Evolutionary conservation across 2,797 vertebrate species (phyloP).

Genomic region (Tokudaia tokunoshimensis): DNA sequence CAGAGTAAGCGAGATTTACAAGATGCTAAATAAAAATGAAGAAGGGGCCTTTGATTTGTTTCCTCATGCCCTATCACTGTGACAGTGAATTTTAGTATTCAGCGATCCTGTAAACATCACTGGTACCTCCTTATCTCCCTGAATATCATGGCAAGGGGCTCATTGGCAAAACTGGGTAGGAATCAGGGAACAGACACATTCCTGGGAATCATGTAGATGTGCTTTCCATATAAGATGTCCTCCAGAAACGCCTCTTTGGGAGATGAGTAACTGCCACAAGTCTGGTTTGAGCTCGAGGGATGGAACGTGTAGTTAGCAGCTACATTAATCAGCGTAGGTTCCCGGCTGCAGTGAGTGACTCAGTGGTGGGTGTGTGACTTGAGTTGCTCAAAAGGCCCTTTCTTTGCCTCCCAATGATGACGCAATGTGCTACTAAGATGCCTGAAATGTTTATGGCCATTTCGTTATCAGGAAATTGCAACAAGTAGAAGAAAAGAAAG

Average conservation of each 20-base stretch:
- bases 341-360: not conserved
- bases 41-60: not conserved
- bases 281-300: not conserved
- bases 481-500: not conserved
- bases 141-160: not conserved
- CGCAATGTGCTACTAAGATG: not conserved
- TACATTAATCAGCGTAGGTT: not conserved
- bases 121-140: not conserved
- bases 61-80: not conserved
- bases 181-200: not conserved
- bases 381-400: not conserved
- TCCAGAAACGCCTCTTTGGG: not conserved
- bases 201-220: not conserved
- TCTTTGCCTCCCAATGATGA: not conserved
- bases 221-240: not conserved
- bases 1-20: not conserved
- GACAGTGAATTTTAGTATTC: not conserved
- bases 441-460: not conserved
- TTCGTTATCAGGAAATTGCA: not conserved
- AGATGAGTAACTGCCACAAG: not conserved
- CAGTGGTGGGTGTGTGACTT: not conserved
- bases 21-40: constrained; percentile 28
- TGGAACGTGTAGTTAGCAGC: not conserved
- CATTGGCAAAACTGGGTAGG: not conserved
- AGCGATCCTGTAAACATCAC: not conserved